phyloP scores from a whole-genome alignment of 2,113 vertebrate species.

The Ceyx cyanopectus region DNA sequence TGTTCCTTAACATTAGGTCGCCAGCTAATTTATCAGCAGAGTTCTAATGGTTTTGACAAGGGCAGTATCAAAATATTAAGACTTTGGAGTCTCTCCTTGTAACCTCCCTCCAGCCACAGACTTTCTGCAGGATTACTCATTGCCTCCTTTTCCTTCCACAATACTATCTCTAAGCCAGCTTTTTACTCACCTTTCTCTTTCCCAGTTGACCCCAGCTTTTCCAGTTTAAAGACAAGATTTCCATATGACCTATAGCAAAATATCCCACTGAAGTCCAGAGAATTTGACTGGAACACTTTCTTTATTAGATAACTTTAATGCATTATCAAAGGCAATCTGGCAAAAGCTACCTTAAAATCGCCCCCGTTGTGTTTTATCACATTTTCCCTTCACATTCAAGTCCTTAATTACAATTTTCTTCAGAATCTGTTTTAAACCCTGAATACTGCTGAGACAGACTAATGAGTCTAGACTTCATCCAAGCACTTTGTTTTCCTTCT shows the following conservation, averaged over 20 bases:
- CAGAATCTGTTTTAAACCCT: slow-evolving; percentile 40
- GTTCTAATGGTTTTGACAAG: slow-evolving; percentile 43
- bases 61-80: slow-evolving; percentile 62
- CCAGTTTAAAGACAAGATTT: slow-evolving; percentile 36
- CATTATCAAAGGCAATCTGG: not conserved
- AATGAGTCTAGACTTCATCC: slow-evolving; percentile 56
- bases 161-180: slow-evolving; percentile 25
- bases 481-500: slow-evolving; percentile 46
- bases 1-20: slow-evolving; percentile 48
- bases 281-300: not conserved
- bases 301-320: not conserved
- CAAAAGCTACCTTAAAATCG: slow-evolving; percentile 20
- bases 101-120: slow-evolving; percentile 20
- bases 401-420: not conserved
- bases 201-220: not conserved
- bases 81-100: slow-evolving; percentile 41
- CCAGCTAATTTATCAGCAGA: slow-evolving; percentile 33
- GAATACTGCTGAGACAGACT: slow-evolving; percentile 10
- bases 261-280: not conserved
- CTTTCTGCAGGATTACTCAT: slow-evolving; percentile 59
- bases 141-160: slow-evolving; percentile 42
- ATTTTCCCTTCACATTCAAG: not conserved
- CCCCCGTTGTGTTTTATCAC: not conserved
- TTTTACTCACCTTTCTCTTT: slow-evolving; percentile 57
- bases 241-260: not conserved